phyloP scores from a whole-genome alignment of 2,797 vertebrate genomes.

The Corythornis leucogaster region DNA sequence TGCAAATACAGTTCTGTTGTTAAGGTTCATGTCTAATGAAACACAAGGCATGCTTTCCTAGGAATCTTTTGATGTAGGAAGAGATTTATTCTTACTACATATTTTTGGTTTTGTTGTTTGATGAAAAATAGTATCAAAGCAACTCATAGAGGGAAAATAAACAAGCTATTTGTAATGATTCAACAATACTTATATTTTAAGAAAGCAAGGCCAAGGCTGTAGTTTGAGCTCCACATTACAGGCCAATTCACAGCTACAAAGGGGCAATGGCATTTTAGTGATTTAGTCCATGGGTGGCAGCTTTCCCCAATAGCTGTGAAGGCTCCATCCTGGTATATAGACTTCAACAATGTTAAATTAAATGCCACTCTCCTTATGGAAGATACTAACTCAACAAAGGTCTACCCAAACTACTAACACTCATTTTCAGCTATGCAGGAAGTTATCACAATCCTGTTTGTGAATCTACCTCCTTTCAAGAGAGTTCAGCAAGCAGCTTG shows the following conservation, averaged over 20 bases:
- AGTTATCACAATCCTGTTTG: not conserved
- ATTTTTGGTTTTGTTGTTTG: not conserved
- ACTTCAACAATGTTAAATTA: not conserved
- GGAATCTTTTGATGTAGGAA: not conserved
- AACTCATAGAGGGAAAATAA: not conserved
- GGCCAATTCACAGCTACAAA: not conserved
- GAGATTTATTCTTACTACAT: not conserved
- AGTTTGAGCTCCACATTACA: not conserved
- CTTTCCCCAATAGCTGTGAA: not conserved
- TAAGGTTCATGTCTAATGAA: not conserved
- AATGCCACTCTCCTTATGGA: not conserved
- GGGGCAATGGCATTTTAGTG: not conserved
- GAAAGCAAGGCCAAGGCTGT: not conserved
- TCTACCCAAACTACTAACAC: not conserved
- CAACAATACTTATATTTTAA: not conserved
- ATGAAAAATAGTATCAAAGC: not conserved
- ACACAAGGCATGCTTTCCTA: not conserved
- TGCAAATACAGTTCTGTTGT: not conserved
- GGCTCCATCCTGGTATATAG: not conserved
- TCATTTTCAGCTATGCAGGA: not conserved
- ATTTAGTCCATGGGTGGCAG: not conserved
- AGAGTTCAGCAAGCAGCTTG: not conserved
- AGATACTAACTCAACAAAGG: not conserved
- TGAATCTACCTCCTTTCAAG: not conserved
- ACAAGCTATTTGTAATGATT: not conserved